Evolutionary conservation across 2,888 invertebrate species (phyloP).

Genomic region (Nemapogon koenigi): DNA sequence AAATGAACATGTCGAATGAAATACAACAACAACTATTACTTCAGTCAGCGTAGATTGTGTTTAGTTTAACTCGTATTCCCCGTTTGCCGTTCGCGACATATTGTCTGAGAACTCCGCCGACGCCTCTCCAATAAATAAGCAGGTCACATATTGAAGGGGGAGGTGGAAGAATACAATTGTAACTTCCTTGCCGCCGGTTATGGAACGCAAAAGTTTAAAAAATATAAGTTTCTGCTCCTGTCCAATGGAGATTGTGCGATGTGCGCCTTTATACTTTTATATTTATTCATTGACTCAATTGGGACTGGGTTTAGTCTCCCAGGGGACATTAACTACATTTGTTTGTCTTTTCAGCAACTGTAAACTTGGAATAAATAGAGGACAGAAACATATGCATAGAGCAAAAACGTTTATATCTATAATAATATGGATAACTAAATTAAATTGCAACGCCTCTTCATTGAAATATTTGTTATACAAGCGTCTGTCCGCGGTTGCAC

Average conservation of each 20-base stretch:
- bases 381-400: too few relatives aligned
- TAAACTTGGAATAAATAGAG: too few relatives aligned
- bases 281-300: too few relatives aligned
- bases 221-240: constrained; percentile 50
- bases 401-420: too few relatives aligned
- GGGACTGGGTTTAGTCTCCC: too few relatives aligned
- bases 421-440: too few relatives aligned
- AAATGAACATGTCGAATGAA: constrained; percentile 6
- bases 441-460: too few relatives aligned
- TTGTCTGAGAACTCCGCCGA: constrained; percentile 60
- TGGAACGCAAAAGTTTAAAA: constrained; percentile 60
- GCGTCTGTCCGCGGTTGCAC: too few relatives aligned
- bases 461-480: too few relatives aligned
- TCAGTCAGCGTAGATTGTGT: constrained; percentile 35
- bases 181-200: constrained; percentile 53
- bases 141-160: constrained; percentile 63
- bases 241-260: constrained; percentile 21
- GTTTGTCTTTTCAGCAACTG: too few relatives aligned
- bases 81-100: constrained; percentile 42
- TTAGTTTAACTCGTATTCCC: constrained; percentile 30
- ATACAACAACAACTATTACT: constrained; percentile 6
- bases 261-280: too few relatives aligned
- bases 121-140: constrained; percentile 62
- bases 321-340: too few relatives aligned
- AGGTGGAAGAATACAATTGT: constrained; percentile 59